These are phyloP conservation scores for Strigops habroptila DNA, from an alignment of 2,113 vertebrate species.

Conservation along the genomic window DNA sequence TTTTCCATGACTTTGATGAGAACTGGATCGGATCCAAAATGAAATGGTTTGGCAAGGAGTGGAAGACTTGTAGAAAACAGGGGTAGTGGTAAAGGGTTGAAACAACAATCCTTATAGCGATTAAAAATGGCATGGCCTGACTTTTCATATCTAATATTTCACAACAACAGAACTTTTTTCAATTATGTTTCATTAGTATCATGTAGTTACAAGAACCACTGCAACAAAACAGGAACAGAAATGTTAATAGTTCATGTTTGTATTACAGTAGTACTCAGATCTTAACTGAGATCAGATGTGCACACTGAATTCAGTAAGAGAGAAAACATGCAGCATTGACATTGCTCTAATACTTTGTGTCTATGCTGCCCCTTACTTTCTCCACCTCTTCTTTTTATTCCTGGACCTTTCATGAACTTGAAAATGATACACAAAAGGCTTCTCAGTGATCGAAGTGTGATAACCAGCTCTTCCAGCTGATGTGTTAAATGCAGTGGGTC, in stretches of 20 bases:
- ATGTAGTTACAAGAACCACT: neutral
- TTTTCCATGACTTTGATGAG: constrained; percentile 16
- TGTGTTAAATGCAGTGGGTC: neutral
- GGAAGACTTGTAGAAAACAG: neutral
- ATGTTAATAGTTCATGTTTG: neutral
- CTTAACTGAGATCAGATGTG: neutral
- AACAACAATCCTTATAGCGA: neutral
- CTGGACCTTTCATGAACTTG: neutral
- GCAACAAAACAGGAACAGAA: neutral
- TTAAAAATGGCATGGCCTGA: neutral
- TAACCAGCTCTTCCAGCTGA: neutral
- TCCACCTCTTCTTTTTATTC: neutral
- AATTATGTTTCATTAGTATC: neutral
- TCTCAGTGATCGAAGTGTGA: neutral
- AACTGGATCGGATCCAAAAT: neutral
- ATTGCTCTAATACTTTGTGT: neutral
- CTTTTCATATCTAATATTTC: neutral
- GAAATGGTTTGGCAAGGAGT: constrained; percentile 17
- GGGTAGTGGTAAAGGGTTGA: neutral
- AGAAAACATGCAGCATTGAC: neutral
- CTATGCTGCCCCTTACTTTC: neutral
- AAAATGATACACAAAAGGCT: neutral
- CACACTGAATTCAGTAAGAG: neutral
- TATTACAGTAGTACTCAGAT: neutral
- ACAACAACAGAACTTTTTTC: neutral